Percentiles rank a stretch among this genome's conserved stretches.
Evolutionary conservation across 1,140 invertebrate genomes (phyloP).

Genomic region (Drosophila sturtevanti): DNA sequence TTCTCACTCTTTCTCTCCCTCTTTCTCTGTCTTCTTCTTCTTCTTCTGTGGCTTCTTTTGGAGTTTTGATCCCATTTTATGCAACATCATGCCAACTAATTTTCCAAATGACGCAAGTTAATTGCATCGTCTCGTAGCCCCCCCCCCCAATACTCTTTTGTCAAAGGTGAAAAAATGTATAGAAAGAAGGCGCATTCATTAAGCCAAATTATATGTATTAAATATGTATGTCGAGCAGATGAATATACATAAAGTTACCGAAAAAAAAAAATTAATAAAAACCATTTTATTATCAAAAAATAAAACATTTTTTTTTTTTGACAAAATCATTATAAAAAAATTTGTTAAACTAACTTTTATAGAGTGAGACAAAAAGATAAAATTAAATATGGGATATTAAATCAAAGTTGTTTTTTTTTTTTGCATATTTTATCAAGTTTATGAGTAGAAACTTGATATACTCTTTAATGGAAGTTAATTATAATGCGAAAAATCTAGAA

Average conservation of each 20-base stretch:
- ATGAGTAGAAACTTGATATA: no score
- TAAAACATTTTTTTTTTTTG: no score
- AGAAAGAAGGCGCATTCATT: conserved; percentile 59
- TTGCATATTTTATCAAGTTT: no score
- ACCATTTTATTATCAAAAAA: not conserved
- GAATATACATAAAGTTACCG: no score
- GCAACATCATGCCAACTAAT: conserved; percentile 77
- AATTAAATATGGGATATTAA: not conserved
- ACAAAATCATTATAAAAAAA: not conserved
- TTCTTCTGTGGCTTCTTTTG: not conserved
- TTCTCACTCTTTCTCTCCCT: not conserved
- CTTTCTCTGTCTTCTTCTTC: not conserved
- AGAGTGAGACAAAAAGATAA: no score
- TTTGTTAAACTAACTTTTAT: no score
- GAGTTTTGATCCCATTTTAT: conserved; percentile 32
- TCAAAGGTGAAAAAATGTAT: conserved; percentile 73
- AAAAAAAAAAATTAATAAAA: conserved; percentile 14
- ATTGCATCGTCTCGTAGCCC: conserved; percentile 42
- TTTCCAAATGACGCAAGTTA: conserved; percentile 79
- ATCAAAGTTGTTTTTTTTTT: no score
- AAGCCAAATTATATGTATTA: conserved; percentile 72
- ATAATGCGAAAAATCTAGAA: no score
- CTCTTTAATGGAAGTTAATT: no score
- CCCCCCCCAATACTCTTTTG: conserved; percentile 39
- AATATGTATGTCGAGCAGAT: conserved; percentile 54